Base-by-base conservation (phyloP, 2,113 vertebrate species). In the Burhinus bistriatus region DNA sequence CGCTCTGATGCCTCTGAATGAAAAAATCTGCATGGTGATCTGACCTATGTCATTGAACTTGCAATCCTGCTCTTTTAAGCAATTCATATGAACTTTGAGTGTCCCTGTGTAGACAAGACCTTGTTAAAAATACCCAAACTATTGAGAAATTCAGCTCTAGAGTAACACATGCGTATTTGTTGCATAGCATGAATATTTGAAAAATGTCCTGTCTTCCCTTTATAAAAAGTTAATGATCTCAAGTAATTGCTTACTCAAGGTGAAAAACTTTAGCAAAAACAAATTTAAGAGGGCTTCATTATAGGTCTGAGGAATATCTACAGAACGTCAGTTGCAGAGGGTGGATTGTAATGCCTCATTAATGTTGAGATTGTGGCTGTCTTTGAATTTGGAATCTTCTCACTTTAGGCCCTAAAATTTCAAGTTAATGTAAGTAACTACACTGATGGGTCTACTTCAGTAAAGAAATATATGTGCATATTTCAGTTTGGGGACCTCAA, bases 171-270 rank as follows among this genome's bases (percentile, higher is more conserved):
- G 9, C 2, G 1, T 61, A 65, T 92, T 83, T 86, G 54, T n/a
- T 90, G 71, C 23, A 49, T 19, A 70, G 16, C 10, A 93, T 73
- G 68, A 93, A 93, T 92, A 92, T 80, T 90, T 92, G 61, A 95
- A 92, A 93, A 92, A 64, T 36, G 27, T 20, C 49, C 54, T 76
- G 36, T 72, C 66, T 88, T 95, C 62, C 57, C 83, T 80, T 95
- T 58, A 96, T 83, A 80, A 92, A 93, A 97, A 83, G 36, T 93
- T 97, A 88, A 96, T 45, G 36, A 58, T 26, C 45, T 71, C 44
- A 66, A 93, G 71, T 88, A 96, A 90, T 62, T 90, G 88, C 90
- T 92, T 95, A 95, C 75, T 93, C 58, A 73, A 78, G 55, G 71
- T 86, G 94, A 96, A 96, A 94, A 55, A 30, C 32, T 90, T 86